Evolutionary conservation across 2,113 vertebrate genomes (phyloP).

Genomic region (Rhegmatorhina hoffmannsi): DNA sequence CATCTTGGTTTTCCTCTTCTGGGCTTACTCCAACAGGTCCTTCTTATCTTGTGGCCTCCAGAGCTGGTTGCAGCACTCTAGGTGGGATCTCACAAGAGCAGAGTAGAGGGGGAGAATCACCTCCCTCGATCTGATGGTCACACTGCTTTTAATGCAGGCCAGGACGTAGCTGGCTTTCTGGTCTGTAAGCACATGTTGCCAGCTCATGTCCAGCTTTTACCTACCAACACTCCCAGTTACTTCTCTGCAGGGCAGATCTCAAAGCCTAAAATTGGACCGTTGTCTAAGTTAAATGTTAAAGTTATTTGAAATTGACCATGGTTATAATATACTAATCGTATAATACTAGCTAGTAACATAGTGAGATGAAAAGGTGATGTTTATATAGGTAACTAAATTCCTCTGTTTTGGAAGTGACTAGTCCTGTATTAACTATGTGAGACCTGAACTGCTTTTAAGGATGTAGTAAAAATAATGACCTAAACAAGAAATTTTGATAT

Average conservation of each 20-base stretch:
- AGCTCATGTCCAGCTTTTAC: neutral
- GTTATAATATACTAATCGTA: neutral
- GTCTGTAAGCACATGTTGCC: neutral
- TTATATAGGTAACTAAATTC: neutral
- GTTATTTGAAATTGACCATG: neutral
- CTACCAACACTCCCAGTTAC: neutral
- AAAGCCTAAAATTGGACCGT: neutral
- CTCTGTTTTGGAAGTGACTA: neutral
- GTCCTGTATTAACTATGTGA: neutral
- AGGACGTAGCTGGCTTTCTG: neutral
- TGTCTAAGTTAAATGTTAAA: neutral
- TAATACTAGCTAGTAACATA: neutral
- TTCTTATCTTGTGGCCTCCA: too few relatives aligned
- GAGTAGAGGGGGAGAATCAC: neutral
- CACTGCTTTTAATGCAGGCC: neutral
- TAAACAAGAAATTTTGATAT: neutral
- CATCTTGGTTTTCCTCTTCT: neutral
- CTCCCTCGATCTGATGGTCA: accelerated
- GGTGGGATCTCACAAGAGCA: neutral
- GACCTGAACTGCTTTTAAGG: neutral
- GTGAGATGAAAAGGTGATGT: neutral
- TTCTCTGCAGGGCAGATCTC: neutral
- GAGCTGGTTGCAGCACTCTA: neutral
- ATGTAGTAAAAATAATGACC: neutral
- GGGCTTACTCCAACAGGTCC: neutral